Evolutionary conservation across 2,797 vertebrate genomes (phyloP), one percentile per base, ranked within the genome.

Genomic region (Furcifer pardalis): DNA sequence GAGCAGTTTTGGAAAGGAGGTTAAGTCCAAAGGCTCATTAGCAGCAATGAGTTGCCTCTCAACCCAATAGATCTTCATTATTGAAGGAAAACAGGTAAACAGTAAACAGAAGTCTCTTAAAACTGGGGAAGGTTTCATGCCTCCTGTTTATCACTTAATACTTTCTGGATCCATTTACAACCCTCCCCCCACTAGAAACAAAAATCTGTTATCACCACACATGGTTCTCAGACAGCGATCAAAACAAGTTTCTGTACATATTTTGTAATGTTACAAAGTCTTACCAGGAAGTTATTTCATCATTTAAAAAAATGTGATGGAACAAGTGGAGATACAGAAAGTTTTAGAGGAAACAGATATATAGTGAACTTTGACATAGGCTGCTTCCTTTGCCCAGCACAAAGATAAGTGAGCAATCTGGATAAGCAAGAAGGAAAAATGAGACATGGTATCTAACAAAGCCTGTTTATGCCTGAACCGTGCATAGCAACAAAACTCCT

Each of bases 11-110:
- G 91, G 93, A 92, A 95, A 93, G 72, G 83, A 89, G 84, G 91
- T 93, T 74, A 82, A 89, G 84, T 91, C 93, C 93, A 95, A 15
- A 75, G 87, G 92, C 88, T 94, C 93, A 93, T 94, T 95, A 94
- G 91, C 87, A 92, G 86, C 21, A 76, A 88, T 85, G 91, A 85
- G 88, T 90, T 93, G 93, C 92, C 91, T 89, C 90, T 93, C 87
- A 79, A 92, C 90, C 91, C 88, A 91, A 87, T 86, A 88, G 81
- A 86, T 90, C 88, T 88, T 86, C 77, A 83, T 89, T 90, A 88
- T 79, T 74, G 87, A 91, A 84, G 76, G 71, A 89, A 89, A 91
- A 89, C 17, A 52, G 17, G 49, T 52, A 56, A 56, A 56, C n/a
- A 81, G 87, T 91, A 86, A 90, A 86, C 89, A 90, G 86, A 88